Evolutionary conservation across 2,113 vertebrate species (phyloP), one percentile per base, ranked within the genome.

Genomic region (Ophiodon elongatus): DNA sequence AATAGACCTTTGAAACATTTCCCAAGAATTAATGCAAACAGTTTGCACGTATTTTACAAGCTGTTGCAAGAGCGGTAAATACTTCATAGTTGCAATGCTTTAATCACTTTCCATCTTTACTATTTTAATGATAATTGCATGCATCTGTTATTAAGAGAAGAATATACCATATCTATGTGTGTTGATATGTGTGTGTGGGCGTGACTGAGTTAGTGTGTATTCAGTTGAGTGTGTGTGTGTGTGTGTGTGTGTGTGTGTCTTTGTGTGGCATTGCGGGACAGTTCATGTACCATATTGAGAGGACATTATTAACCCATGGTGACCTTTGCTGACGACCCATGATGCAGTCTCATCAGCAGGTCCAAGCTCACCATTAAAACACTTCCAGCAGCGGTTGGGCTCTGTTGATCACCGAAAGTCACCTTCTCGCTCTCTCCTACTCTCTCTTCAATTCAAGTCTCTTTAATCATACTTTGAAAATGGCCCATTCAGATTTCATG

Each of bases 271-370:
- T 41, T 31, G 68, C 2, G n/a, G 25, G 62, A 78, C 56, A 43
- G 5, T 21, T 72, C 57, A 31, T 31, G 41, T n/a, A 47, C 29
- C 62, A n/a, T 84, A 60, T 76, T 6, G 3, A 19, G 64, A 59
- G 74, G 59, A 79, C 2, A 25, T 69, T 71, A 85, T 84, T 88
- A 83, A 88, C 76, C 76, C 59, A 1, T 17, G 0, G 10, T 71
- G 73, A 71, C 83, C 81, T 90, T 85, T 50, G 75, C 79, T 81
- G 63, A 67, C 60, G 72, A 57, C 21, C 69, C 50, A 25, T 50
- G 72, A 77, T 39, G 66, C 56, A 70, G 79, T 83, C 79, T 89
- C 63, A 85, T 92, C 83, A 85, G 76, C 62, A 37, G 76, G 79
- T 85, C 54, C 31, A 15, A 75, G 57, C 75, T 79, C 71, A 63